These are phyloP conservation scores for Rhinophrynus dorsalis DNA, from an alignment of 2,797 vertebrate species.

Conservation along the genomic window DNA sequence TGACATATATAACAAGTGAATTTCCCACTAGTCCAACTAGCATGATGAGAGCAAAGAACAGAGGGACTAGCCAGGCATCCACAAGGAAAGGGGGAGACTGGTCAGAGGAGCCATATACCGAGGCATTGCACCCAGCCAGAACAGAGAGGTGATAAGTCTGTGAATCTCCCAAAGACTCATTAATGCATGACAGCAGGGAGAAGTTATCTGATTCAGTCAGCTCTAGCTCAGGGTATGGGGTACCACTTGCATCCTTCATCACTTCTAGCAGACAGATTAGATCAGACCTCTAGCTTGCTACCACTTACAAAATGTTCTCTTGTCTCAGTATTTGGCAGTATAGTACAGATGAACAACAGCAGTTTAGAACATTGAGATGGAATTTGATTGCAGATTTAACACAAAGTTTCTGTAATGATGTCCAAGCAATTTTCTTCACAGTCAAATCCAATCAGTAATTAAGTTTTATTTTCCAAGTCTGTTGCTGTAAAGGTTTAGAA, in stretches of 20 bases:
- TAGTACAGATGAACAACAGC: no score
- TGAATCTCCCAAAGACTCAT: constrained; percentile 4
- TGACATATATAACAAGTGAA: constrained; percentile 80
- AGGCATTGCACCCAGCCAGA: not conserved
- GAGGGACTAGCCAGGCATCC: constrained; percentile 83
- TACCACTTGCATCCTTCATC: constrained; percentile 10
- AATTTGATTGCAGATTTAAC: not conserved
- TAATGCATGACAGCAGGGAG: not conserved
- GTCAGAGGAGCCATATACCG: not conserved
- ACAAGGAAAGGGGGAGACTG: constrained; percentile 67
- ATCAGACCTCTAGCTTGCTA: no score
- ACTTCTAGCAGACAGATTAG: not conserved
- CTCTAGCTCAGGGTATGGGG: not conserved
- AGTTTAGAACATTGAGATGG: no score
- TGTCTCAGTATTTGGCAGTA: no score
- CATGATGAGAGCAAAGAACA: constrained; percentile 84
- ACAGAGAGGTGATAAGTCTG: not conserved
- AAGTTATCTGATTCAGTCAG: not conserved
- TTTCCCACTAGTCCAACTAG: constrained; percentile 81
- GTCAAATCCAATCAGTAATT: not conserved
- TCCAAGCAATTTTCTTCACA: not conserved
- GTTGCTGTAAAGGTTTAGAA: not conserved
- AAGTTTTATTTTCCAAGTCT: not conserved
- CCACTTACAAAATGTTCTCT: no score
- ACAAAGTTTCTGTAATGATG: not conserved